phyloP scores from a whole-genome alignment of 2,888 invertebrate species.

The Tenthredo amoena region DNA sequence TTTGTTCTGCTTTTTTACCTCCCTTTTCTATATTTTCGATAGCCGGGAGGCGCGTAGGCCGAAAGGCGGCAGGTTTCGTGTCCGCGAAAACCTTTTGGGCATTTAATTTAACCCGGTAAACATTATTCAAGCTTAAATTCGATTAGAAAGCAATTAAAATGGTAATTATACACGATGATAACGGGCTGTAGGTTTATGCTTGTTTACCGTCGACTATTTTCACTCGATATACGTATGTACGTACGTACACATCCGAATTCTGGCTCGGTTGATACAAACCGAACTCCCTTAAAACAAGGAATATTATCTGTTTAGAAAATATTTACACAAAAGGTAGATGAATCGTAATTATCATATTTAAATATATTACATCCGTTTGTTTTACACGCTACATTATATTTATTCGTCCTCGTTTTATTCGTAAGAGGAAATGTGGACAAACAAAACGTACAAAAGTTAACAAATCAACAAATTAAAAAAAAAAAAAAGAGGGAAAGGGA shows the following conservation, averaged over 20 bases:
- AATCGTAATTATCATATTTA: conserved; percentile 42
- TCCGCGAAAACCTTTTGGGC: conserved; percentile 1
- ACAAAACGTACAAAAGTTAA: background rate
- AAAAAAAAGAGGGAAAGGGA: background rate
- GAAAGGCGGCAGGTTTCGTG: background rate
- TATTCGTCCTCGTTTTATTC: background rate
- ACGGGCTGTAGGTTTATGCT: conserved; percentile 35
- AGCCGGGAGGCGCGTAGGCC: background rate
- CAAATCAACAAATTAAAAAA: background rate
- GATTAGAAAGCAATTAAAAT: conserved; percentile 40
- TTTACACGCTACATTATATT: background rate
- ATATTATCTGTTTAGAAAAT: conserved; percentile 35
- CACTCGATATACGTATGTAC: background rate
- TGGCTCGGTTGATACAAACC: background rate
- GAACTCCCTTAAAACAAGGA: background rate
- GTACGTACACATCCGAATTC: conserved; percentile 1
- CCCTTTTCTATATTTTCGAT: background rate
- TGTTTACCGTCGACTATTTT: conserved; percentile 33
- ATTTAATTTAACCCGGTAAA: conserved; percentile 34
- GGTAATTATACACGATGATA: conserved; percentile 39
- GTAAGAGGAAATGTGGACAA: background rate
- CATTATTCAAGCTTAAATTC: conserved; percentile 40
- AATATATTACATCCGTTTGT: background rate
- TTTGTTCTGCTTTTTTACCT: background rate
- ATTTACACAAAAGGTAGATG: background rate